phyloP scores from a whole-genome alignment of 1,140 invertebrate genomes.

The Rhyacophila brunnea region DNA sequence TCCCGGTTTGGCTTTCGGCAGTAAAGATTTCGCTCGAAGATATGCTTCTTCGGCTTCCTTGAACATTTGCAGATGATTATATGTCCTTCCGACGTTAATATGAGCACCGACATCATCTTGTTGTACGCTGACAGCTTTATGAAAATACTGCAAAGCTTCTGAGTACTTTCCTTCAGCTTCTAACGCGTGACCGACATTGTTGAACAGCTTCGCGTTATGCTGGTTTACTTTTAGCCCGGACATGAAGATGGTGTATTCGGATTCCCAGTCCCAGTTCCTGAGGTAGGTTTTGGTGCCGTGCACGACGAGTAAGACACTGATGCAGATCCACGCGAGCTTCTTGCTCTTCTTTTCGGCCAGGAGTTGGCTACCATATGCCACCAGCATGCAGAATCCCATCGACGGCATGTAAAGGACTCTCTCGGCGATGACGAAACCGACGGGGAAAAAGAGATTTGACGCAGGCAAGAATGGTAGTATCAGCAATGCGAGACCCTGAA shows the following conservation, averaged over 20 bases:
- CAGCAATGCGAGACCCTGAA: conserved; percentile 79
- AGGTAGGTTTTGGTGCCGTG: conserved; percentile 80
- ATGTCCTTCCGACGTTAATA: conserved; percentile 94
- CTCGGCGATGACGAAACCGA: conserved; percentile 96
- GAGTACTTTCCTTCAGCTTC: conserved; percentile 81
- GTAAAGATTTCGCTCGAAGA: conserved; percentile 80
- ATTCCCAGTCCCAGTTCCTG: conserved; percentile 89
- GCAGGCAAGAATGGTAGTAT: conserved; percentile 92
- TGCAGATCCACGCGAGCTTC: conserved; percentile 60
- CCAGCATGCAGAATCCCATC: conserved; percentile 93
- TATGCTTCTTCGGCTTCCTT: conserved; percentile 92
- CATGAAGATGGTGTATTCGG: conserved; percentile 91
- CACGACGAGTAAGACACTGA: conserved; percentile 67
- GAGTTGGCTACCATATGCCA: conserved; percentile 74
- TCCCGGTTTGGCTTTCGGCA: conserved; percentile 88
- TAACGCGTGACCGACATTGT: conserved; percentile 94
- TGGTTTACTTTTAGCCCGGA: conserved; percentile 88
- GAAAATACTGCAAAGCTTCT: conserved; percentile 88
- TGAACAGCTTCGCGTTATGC: conserved; percentile 93
- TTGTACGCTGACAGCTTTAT: conserved; percentile 90
- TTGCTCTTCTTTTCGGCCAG: conserved; percentile 56
- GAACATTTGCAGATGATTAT: conserved; percentile 88
- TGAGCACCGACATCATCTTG: conserved; percentile 94
- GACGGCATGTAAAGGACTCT: conserved; percentile 94
- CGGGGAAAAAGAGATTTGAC: conserved; percentile 95